Evolutionary conservation across 2,113 vertebrate species (phyloP).

Genomic region (Dendropsophus ebraccatus): DNA sequence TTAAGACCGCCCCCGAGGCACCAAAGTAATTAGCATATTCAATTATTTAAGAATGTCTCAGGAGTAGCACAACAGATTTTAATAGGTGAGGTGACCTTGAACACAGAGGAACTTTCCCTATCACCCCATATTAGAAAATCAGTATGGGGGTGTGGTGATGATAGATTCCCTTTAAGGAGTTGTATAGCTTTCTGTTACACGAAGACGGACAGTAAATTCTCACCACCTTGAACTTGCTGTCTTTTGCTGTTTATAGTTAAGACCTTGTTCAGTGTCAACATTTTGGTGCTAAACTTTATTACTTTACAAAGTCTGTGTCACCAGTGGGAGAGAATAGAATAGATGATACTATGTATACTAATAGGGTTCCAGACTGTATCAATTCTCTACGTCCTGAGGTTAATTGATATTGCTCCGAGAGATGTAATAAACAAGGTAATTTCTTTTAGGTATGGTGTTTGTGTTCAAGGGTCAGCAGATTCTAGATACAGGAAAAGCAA

Average conservation of each 20-base stretch:
- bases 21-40: too few relatives aligned
- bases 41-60: too few relatives aligned
- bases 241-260: not conserved
- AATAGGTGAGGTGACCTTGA: too few relatives aligned
- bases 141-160: too few relatives aligned
- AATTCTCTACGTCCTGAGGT: not conserved
- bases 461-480: slow-evolving; percentile 1
- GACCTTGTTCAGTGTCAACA: not conserved
- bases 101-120: too few relatives aligned
- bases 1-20: too few relatives aligned
- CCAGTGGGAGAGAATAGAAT: not conserved
- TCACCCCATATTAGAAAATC: too few relatives aligned
- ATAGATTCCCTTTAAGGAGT: too few relatives aligned
- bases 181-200: too few relatives aligned
- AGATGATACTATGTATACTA: not conserved
- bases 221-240: not conserved
- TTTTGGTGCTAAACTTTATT: not conserved
- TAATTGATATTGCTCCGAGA: slow-evolving; percentile 9
- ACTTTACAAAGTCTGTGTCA: not conserved
- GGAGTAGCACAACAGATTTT: too few relatives aligned
- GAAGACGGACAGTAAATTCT: too few relatives aligned
- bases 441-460: slow-evolving; percentile 11
- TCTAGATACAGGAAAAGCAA: slow-evolving; percentile 2
- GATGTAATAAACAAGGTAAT: slow-evolving; percentile 18
- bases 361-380: not conserved